phyloP scores from a whole-genome alignment of 2,888 invertebrate genomes.

The Lingula anatina region DNA sequence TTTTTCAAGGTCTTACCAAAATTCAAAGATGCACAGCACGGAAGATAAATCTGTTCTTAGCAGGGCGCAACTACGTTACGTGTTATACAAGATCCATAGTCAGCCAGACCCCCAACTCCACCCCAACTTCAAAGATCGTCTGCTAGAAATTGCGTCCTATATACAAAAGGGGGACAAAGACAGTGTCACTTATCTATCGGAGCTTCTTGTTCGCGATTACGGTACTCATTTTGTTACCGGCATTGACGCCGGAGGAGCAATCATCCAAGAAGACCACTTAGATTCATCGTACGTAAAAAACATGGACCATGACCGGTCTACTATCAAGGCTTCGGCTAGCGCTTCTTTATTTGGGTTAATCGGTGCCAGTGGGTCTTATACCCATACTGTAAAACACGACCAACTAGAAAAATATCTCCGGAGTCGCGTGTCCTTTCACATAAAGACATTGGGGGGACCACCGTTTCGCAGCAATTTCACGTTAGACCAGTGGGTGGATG shows the following conservation, averaged over 20 bases:
- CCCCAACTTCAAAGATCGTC: conserved; percentile 18
- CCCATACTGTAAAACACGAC: no score
- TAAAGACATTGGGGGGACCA: no score
- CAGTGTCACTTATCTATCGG: conserved; percentile 28
- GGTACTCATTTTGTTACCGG: conserved; percentile 34
- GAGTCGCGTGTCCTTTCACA: no score
- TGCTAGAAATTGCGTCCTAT: conserved; percentile 25
- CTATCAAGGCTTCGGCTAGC: conserved; percentile 22
- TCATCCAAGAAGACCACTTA: conserved; percentile 22
- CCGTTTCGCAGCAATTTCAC: no score
- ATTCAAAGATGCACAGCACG: no score
- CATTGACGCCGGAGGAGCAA: conserved; percentile 25
- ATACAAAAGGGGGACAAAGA: conserved; percentile 20
- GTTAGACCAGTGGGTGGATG: conserved; percentile 17
- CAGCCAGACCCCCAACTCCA: conserved; percentile 21
- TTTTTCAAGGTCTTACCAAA: no score
- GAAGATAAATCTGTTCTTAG: conserved; percentile 20
- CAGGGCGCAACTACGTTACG: conserved; percentile 17
- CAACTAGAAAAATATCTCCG: no score
- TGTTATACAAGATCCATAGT: conserved; percentile 22
- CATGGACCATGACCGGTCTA: conserved; percentile 11
- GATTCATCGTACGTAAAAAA: conserved; percentile 11
- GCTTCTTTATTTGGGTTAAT: conserved; percentile 25
- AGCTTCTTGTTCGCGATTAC: conserved; percentile 34
- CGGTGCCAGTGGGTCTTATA: no score